Evolutionary conservation across 2,888 invertebrate genomes (phyloP).

Genomic region (Blastobasis lacticolella): DNA sequence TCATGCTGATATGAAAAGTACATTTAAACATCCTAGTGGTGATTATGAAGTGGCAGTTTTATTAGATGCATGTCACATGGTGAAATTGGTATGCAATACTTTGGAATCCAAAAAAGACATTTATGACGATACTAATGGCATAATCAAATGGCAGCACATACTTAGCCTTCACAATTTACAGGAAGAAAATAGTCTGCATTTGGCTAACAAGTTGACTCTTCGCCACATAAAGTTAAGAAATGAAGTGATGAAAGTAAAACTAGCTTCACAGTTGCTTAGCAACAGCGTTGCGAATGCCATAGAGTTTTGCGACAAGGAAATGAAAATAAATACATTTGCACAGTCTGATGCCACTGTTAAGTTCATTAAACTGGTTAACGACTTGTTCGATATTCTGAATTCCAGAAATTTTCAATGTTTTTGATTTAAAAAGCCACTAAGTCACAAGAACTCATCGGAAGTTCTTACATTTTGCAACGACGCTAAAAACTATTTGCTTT

Average conservation of each 20-base stretch:
- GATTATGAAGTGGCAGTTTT: not conserved
- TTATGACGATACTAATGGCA: not conserved
- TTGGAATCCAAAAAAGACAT: constrained; percentile 1
- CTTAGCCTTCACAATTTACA: not conserved
- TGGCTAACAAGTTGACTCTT: constrained; percentile 5
- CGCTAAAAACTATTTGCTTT: constrained; percentile 1
- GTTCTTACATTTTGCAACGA: not conserved
- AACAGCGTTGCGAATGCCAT: not conserved
- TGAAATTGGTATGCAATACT: constrained; percentile 10
- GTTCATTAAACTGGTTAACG: constrained; percentile 9
- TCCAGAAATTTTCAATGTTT: not conserved
- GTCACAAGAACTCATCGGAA: not conserved
- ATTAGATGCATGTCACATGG: constrained; percentile 5
- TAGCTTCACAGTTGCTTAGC: constrained; percentile 5
- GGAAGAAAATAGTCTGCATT: constrained; percentile 2
- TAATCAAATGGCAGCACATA: constrained; percentile 1
- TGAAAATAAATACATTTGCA: not conserved
- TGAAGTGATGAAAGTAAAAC: constrained; percentile 9
- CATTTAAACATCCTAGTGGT: constrained; percentile 5
- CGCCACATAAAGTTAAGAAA: constrained; percentile 7
- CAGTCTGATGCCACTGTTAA: constrained; percentile 8
- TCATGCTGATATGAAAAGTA: not conserved
- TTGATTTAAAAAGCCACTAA: not conserved
- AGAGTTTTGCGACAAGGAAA: not conserved
- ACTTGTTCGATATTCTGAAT: constrained; percentile 13